These are phyloP conservation scores for Myocastor coypus DNA, from an alignment of 2,113 vertebrate species.

Conservation along the genomic window DNA sequence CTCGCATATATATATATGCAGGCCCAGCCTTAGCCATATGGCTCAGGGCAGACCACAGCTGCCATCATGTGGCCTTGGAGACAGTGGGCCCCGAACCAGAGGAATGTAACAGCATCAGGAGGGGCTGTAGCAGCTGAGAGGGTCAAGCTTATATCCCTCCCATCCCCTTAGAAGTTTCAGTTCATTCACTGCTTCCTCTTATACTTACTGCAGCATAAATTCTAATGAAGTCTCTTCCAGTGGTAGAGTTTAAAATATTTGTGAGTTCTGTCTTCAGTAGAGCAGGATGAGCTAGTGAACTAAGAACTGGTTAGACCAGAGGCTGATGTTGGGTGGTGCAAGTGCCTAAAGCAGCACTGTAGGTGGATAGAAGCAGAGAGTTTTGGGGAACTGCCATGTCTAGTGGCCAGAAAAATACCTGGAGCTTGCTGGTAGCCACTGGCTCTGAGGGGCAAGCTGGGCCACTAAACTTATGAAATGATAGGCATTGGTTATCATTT, in stretches of 20 bases:
- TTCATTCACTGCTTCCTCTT: too few species aligned
- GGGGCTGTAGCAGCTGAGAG: accelerated
- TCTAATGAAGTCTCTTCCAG: not conserved
- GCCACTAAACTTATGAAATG: not conserved
- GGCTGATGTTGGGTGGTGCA: not conserved
- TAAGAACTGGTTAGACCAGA: not conserved
- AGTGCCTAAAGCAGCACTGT: not conserved
- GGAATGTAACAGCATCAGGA: not conserved
- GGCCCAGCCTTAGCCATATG: accelerated
- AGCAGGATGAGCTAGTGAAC: not conserved
- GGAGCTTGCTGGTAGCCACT: not conserved
- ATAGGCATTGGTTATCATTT: not conserved
- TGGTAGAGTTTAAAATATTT: not conserved
- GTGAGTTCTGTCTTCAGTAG: not conserved
- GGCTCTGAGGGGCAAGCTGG: not conserved
- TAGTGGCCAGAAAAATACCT: not conserved
- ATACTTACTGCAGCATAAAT: not conserved
- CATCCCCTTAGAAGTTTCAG: not conserved
- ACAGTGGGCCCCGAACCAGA: not conserved
- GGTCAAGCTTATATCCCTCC: too few species aligned
- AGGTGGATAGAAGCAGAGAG: not conserved
- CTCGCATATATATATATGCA: too few species aligned
- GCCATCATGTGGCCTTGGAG: not conserved
- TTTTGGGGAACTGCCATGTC: not conserved
- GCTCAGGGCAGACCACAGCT: not conserved